Conservation (phyloP, 2,113 vertebrate genomes). For the Clinocottus analis region DNA sequence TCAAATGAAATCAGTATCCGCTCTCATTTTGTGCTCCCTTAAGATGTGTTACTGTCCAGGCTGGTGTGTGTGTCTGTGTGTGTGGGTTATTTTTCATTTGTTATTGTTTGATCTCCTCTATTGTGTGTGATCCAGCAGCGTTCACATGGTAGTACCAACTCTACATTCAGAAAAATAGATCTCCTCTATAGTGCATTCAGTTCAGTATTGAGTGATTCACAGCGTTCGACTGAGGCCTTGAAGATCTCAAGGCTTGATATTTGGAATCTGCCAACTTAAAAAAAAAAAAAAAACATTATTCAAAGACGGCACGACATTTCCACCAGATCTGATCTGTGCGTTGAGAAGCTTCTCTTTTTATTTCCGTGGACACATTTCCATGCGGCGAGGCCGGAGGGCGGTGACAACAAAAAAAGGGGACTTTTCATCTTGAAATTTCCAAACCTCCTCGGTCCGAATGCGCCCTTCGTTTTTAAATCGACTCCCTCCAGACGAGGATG, state of each 20-base stretch:
- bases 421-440: too few species aligned
- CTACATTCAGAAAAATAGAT: conserved; percentile 83
- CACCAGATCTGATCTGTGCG: conserved; percentile 42
- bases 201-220: conserved; percentile 68
- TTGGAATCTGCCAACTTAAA: conserved; percentile 72
- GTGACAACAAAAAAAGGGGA: too few species aligned
- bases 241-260: conserved; percentile 64
- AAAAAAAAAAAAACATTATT: conserved; percentile 41
- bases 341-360: conserved; percentile 54
- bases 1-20: conserved; percentile 5
- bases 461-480: conserved; percentile 1
- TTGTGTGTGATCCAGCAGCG: conserved; percentile 76
- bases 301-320: conserved; percentile 56
- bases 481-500: not conserved
- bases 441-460: conserved; percentile 3
- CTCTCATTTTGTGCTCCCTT: conserved; percentile 1
- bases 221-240: conserved; percentile 62
- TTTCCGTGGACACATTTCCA: too few species aligned
- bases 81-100: not conserved
- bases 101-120: conserved; percentile 17
- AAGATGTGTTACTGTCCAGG: conserved; percentile 46
- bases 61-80: conserved; percentile 39
- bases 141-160: conserved; percentile 71
- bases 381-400: too few species aligned
- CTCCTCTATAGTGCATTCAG: conserved; percentile 75